Conservation (phyloP, 2,113 vertebrate species). For the Gymnobelideus leadbeateri region DNA sequence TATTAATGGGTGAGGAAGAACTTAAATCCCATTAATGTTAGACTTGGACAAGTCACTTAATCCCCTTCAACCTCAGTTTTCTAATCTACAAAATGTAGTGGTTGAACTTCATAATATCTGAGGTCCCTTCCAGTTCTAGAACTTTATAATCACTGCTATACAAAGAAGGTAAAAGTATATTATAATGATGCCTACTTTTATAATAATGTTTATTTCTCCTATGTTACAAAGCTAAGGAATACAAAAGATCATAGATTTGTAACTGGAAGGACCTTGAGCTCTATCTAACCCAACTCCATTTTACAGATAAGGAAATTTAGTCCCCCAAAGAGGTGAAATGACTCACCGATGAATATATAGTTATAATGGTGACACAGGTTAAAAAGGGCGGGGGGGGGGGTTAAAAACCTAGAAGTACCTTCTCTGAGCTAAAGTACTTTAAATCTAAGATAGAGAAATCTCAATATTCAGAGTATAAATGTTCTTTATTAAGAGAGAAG, state of each 20-base stretch:
- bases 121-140: neutral
- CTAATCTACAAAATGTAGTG: neutral
- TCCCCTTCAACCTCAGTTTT: neutral
- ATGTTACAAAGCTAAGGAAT: neutral
- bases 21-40: no score
- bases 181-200: neutral
- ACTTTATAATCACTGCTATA: neutral
- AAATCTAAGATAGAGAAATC: neutral
- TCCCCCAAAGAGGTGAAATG: neutral
- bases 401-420: neutral
- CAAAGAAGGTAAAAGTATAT: neutral
- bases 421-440: neutral
- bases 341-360: constrained; percentile 24
- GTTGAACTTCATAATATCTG: neutral
- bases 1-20: no score
- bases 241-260: constrained; percentile 43
- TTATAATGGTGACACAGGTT: neutral
- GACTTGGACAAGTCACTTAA: neutral
- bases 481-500: neutral
- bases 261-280: neutral
- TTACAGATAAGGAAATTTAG: constrained; percentile 31
- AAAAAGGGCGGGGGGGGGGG: neutral
- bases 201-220: neutral
- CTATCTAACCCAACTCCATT: neutral
- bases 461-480: neutral